Conservation (phyloP, 2,888 invertebrate genomes). For the Apeira syringaria region DNA sequence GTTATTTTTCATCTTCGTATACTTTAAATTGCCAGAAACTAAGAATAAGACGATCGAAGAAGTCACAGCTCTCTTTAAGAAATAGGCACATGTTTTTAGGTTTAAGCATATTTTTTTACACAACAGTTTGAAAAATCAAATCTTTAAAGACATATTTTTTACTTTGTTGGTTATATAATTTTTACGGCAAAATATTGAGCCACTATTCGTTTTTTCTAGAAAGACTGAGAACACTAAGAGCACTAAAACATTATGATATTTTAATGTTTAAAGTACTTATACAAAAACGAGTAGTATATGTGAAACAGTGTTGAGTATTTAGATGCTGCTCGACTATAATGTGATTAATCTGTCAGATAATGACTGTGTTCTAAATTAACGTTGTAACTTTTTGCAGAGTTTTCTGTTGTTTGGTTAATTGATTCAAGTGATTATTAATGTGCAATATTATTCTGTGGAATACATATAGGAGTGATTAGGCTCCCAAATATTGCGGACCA, state of each 20-base stretch:
- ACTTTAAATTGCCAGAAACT: constrained; percentile 76
- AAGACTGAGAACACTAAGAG: constrained; percentile 64
- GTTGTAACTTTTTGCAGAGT: neutral
- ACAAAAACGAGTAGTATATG: constrained; percentile 28
- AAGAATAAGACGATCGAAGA: constrained; percentile 79
- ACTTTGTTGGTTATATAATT: constrained; percentile 30
- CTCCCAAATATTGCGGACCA: constrained; percentile 12
- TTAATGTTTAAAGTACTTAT: constrained; percentile 64
- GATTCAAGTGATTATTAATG: too few relatives aligned
- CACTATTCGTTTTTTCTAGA: constrained; percentile 45
- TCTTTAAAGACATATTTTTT: constrained; percentile 22
- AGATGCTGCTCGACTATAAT: constrained; percentile 3
- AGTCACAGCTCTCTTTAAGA: constrained; percentile 77
- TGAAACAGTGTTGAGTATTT: constrained; percentile 9
- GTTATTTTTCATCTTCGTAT: constrained; percentile 73
- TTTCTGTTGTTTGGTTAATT: neutral
- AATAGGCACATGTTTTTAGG: constrained; percentile 52
- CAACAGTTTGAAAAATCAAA: constrained; percentile 51
- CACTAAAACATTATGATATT: constrained; percentile 41
- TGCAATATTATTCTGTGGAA: too few relatives aligned
- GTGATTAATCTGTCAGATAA: neutral
- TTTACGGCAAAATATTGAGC: constrained; percentile 28
- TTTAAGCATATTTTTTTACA: constrained; percentile 46
- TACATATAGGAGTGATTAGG: neutral
- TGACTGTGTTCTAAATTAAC: too few relatives aligned